Conservation (phyloP, 2,113 vertebrate genomes). For the Clarias gariepinus region DNA sequence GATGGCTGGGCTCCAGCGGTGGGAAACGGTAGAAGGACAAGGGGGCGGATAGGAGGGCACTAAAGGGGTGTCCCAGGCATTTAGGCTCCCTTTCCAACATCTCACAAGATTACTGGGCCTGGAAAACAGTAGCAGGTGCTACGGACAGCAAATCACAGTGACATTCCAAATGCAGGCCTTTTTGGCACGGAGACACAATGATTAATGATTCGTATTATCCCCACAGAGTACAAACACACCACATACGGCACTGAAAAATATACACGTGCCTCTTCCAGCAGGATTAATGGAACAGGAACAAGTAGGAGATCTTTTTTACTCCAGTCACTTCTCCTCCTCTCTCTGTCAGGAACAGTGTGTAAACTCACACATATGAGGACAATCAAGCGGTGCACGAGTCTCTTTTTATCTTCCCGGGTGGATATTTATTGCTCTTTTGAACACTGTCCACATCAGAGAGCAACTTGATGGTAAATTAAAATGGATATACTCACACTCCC, state of each 20-base stretch:
- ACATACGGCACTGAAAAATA: constrained; percentile 48
- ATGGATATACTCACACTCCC: neutral
- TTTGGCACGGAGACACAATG: constrained; percentile 33
- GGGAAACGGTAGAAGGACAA: constrained; percentile 14
- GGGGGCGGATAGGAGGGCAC: neutral
- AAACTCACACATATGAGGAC: constrained; percentile 51
- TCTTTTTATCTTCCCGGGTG: constrained; percentile 47
- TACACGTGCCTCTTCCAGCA: constrained; percentile 43
- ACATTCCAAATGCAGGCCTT: constrained; percentile 41
- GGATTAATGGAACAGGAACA: constrained; percentile 44
- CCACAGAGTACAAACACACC: constrained; percentile 50
- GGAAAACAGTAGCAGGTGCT: constrained; percentile 45
- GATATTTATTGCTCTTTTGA: constrained; percentile 51
- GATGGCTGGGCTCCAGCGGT: constrained; percentile 35
- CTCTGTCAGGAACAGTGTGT: constrained; percentile 30
- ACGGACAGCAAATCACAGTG: constrained; percentile 21
- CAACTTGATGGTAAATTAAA: neutral
- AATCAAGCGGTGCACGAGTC: constrained; percentile 44
- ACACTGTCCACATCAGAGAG: constrained; percentile 9
- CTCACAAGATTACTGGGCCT: constrained; percentile 11
- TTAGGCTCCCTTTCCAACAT: neutral
- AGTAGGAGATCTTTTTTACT: constrained; percentile 31
- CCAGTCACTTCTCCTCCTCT: neutral
- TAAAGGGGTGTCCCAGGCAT: constrained; percentile 13
- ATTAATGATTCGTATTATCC: constrained; percentile 56